Percentiles rank a stretch among this genome's conserved stretches.
These are phyloP conservation scores for Deroplatys truncata DNA, from an alignment of 2,888 invertebrate genomes.

Conservation along the genomic window DNA sequence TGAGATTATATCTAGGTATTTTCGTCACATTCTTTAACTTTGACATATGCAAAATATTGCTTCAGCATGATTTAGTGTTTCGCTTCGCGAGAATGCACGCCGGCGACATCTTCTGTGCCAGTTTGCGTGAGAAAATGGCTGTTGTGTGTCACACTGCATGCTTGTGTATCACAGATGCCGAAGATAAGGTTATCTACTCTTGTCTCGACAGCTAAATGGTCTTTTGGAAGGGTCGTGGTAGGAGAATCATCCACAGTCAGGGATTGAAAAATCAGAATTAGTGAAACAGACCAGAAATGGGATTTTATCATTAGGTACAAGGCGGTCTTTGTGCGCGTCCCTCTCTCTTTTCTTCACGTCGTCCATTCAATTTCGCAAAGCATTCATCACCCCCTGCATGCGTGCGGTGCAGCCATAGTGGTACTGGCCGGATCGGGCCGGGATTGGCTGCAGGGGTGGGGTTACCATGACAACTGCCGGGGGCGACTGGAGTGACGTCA, in stretches of 20 bases:
- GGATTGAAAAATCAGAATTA: constrained; percentile 7
- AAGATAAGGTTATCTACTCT: not conserved
- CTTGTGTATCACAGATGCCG: not conserved
- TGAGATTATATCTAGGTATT: no score
- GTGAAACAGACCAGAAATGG: constrained; percentile 9
- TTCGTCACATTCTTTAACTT: no score
- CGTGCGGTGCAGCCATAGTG: constrained; percentile 11
- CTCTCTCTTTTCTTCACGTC: not conserved
- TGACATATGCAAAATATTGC: no score
- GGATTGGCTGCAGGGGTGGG: constrained; percentile 17
- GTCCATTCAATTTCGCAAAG: constrained; percentile 3
- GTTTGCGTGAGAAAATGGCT: not conserved
- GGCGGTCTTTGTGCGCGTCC: not conserved
- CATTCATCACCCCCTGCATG: not conserved
- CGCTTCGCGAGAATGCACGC: no score
- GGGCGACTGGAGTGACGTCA: constrained; percentile 2
- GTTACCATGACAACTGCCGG: constrained; percentile 15
- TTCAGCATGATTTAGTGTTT: no score
- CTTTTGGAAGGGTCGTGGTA: not conserved
- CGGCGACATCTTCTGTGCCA: not conserved
- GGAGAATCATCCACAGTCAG: not conserved
- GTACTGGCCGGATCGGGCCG: constrained; percentile 8
- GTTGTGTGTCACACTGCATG: not conserved
- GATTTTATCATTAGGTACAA: constrained; percentile 8
- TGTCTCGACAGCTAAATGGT: not conserved